Evolutionary conservation across 2,113 vertebrate genomes (phyloP).

Genomic region (Takifugu flavidus): DNA sequence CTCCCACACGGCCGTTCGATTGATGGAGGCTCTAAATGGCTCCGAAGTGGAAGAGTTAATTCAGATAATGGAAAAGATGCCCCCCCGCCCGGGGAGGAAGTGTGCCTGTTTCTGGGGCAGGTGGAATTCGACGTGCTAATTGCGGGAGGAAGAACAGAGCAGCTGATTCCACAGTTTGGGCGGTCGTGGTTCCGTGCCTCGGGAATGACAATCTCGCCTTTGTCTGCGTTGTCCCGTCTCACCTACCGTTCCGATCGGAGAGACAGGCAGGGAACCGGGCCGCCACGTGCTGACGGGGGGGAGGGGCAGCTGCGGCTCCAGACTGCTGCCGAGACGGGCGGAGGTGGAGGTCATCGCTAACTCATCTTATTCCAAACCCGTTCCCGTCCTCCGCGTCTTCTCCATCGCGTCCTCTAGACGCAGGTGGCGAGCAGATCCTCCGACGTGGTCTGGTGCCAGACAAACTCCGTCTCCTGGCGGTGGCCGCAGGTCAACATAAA

Average conservation of each 20-base stretch:
- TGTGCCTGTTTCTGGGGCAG: constrained; percentile 24
- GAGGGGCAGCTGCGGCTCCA: too few species aligned
- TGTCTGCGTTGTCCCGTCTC: constrained; percentile 38
- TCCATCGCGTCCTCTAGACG: constrained; percentile 4
- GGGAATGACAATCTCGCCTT: constrained; percentile 46
- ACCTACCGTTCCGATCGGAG: constrained; percentile 32
- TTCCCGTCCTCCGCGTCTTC: constrained; percentile 13
- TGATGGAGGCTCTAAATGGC: too few species aligned
- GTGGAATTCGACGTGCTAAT: constrained; percentile 35
- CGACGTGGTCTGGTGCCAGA: constrained; percentile 30
- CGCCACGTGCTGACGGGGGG: constrained; percentile 17
- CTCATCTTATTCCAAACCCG: constrained; percentile 14
- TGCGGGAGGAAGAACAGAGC: constrained; percentile 17
- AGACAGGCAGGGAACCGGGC: constrained; percentile 23
- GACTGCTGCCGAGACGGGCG: constrained; percentile 15
- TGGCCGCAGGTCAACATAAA: constrained; percentile 54
- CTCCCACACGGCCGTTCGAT: neutral
- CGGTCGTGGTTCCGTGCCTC: constrained; percentile 45
- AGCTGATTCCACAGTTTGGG: constrained; percentile 39
- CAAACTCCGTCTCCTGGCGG: constrained; percentile 40
- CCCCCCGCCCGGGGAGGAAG: neutral
- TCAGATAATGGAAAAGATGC: too few species aligned
- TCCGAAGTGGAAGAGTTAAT: too few species aligned
- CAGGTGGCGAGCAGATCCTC: constrained; percentile 3
- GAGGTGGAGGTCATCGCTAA: constrained; percentile 35